Conservation (phyloP, 2,113 vertebrate genomes). For the Hiodon tergisus region DNA sequence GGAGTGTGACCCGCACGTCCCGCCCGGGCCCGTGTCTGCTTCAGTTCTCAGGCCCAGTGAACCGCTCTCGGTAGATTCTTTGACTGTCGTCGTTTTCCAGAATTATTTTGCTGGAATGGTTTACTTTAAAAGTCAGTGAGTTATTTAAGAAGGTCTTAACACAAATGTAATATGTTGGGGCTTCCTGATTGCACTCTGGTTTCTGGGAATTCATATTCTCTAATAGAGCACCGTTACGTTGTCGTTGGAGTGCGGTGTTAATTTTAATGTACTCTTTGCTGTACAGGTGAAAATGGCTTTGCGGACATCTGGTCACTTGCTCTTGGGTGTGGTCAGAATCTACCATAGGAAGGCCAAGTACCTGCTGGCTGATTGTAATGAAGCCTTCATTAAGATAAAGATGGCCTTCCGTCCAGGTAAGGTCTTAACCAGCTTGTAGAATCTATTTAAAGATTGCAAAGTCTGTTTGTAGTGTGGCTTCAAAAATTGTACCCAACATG, state of each 20-base stretch:
- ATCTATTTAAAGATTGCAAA: no score
- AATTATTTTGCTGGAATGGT: no score
- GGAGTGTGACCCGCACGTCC: background rate
- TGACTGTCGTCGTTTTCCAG: no score
- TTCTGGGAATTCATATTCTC: background rate
- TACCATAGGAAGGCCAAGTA: slow-evolving; percentile 99
- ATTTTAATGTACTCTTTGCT: background rate
- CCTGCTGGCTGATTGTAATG: slow-evolving; percentile 96
- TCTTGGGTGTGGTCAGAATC: slow-evolving; percentile 95
- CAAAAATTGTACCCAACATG: no score
- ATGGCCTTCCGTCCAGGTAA: slow-evolving; percentile 98
- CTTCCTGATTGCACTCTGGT: no score
- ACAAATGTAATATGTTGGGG: no score
- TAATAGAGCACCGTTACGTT: background rate
- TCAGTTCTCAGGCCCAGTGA: background rate
- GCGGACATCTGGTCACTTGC: slow-evolving; percentile 91
- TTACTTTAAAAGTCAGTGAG: no score
- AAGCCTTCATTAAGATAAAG: slow-evolving; percentile 99
- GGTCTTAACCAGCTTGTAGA: background rate
- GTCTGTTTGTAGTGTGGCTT: no score
- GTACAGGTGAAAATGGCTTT: slow-evolving; percentile 94
- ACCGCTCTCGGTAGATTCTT: no score
- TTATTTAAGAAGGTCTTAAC: no score
- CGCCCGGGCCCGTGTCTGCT: background rate
- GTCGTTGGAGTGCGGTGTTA: background rate